Base-by-base conservation (phyloP, 2,113 vertebrate genomes). In the Myrmecobius fasciatus region DNA sequence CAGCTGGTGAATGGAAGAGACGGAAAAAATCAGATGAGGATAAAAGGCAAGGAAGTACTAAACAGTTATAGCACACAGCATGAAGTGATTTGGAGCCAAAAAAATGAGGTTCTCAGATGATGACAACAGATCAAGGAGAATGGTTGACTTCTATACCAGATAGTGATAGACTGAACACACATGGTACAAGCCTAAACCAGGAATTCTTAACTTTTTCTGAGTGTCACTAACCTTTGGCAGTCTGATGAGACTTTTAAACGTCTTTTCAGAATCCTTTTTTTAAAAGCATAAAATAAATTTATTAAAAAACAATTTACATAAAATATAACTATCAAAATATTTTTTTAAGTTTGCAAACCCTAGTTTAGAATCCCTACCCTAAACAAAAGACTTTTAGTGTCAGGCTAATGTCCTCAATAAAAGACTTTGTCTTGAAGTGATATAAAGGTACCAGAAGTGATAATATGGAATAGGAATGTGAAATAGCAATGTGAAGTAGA, bases 1-100 rank as follows among this genome's bases (percentile, higher is more conserved):
- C 90, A 96, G 93, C 95, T 96, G 95, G 11, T 56, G 88, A 53
- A 31, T 89, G 53, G 28, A 67, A 91, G 36, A 95, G 7, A 22
- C 12, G 90, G 52, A 48, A 51, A 89, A 90, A 51, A 94, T 51
- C 26, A 48, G 89, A 97, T 56, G 48, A 52, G n/a, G 90, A 56
- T 53, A 91, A 36, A 51, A 75, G 67, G 3, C 25, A 2, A 36
- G 75, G 52, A 95, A 91, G 67, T 67, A 52, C 43, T 31, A 26
- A 28, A 60, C 53, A 25, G 17, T 94, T 93, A 92, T 2, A 53
- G 52, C 56, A 92, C 25, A 26, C 52, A 88, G 46, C 3, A 17
- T 28, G 24, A 94, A 51, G 52, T 91, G 26, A 36, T 91, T 90
- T 89, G 25, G 22, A 20, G 8, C 54, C 31, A 52, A 53, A 91